Conservation (phyloP, 1,140 invertebrate genomes). For the Oryctes rhinoceros region DNA sequence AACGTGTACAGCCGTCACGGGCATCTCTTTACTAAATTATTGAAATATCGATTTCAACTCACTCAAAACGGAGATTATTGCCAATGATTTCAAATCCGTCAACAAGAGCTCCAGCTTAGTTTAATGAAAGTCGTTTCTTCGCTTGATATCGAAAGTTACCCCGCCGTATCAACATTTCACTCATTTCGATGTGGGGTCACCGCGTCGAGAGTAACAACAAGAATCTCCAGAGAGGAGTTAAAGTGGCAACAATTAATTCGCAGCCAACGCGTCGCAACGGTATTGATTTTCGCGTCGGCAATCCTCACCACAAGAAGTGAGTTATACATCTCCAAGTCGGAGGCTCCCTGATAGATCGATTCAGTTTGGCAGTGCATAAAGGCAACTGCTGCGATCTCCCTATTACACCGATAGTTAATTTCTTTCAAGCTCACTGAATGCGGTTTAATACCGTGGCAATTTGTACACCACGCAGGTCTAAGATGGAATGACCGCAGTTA, state of each 20-base stretch:
- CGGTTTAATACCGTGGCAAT: no score
- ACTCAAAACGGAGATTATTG: no score
- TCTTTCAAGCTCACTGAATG: no score
- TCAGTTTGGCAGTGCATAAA: neutral
- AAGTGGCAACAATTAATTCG: constrained; percentile 30
- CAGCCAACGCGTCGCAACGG: constrained; percentile 10
- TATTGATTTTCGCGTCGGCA: constrained; percentile 17
- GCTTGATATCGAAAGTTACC: neutral
- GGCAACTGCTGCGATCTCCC: neutral
- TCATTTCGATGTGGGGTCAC: neutral
- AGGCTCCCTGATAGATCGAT: neutral
- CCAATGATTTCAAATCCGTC: no score
- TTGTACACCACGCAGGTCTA: no score
- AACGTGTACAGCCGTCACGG: no score
- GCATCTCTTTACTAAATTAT: no score
- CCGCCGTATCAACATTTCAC: neutral
- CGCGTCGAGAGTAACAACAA: neutral
- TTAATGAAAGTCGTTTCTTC: no score
- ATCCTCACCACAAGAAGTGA: neutral
- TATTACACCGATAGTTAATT: neutral
- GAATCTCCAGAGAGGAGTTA: constrained; percentile 5
- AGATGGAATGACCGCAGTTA: no score
- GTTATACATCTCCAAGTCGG: neutral
- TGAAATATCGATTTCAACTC: no score
- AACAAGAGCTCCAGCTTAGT: no score